Evolutionary conservation across 2,888 invertebrate species (phyloP), one percentile per base, ranked within the genome.

Genomic region (Melanostoma mellinum): DNA sequence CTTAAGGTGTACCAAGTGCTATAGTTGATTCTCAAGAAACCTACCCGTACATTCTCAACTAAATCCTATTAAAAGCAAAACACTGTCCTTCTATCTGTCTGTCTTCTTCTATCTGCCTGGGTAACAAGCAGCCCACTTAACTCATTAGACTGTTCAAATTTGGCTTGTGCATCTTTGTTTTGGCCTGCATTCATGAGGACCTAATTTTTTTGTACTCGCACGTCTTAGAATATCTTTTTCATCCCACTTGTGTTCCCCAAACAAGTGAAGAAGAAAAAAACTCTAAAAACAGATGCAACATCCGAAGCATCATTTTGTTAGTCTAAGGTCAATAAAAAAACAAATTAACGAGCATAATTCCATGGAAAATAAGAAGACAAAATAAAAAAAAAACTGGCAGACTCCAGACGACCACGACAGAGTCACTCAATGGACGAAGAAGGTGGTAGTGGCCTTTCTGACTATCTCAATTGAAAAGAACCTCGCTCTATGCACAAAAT

Each of bases 331-430:
- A 84, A 84, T 84, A 84, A 65, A 78, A 84, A 84, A 84, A 84
- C 79, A 84, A 84, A 84, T 79, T 84, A 84, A 79, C 84, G 84
- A 71, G 67, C 82, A 84, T 84, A 78, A 84, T 78, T 69, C 69
- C 42, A 48, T 40, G 38, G 61, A 53, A 63, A 50, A 63, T 63
- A 5, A 30, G 32, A 36, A 8, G 53, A 42, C 53, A 30, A 42
- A 10, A 32, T 48, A n/a, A 30, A 61, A n/a, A 30, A 61, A 42
- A 60, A 32, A 9, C 10, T 35, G 36, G 9, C 32, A 44, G 50
- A 56, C 56, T 55, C 48, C 38, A 63, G 38, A 63, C 48, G 50
- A 60, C 44, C 52, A 48, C 50, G 50, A 33, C 3, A 4, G 5
- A 30, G 38, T 9, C n/a, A 8, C 9, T 3, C 48, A 10, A 10